These are phyloP conservation scores for Apantesis nais DNA, from an alignment of 2,888 invertebrate genomes.

Conservation along the genomic window DNA sequence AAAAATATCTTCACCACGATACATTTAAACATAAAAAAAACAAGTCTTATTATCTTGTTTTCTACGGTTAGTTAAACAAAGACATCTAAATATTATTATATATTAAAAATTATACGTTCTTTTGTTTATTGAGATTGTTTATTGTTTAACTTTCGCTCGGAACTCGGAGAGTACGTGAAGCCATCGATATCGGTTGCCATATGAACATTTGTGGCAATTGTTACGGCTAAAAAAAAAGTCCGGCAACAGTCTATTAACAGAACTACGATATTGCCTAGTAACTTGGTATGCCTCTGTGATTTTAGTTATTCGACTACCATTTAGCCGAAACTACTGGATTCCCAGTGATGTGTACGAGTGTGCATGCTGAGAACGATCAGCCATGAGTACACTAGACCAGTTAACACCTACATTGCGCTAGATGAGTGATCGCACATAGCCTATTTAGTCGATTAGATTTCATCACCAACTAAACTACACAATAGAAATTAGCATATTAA, in stretches of 20 bases:
- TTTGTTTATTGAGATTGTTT: not conserved
- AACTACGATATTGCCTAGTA: too few relatives aligned
- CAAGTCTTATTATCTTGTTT: conserved; percentile 1
- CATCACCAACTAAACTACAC: not conserved
- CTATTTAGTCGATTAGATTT: not conserved
- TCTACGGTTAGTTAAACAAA: conserved; percentile 14
- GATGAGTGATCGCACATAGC: not conserved
- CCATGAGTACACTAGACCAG: not conserved
- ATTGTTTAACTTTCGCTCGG: not conserved
- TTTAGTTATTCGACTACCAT: too few relatives aligned
- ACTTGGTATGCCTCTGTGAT: too few relatives aligned
- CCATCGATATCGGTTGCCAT: too few relatives aligned
- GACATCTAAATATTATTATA: conserved; percentile 5
- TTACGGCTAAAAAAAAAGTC: too few relatives aligned
- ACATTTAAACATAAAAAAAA: conserved; percentile 1
- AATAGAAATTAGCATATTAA: not conserved
- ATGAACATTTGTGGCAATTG: too few relatives aligned
- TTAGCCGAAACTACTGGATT: too few relatives aligned
- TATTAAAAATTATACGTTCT: not conserved
- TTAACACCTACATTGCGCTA: too few relatives aligned
- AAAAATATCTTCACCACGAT: conserved; percentile 3
- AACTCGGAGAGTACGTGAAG: too few relatives aligned
- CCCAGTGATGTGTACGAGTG: too few relatives aligned
- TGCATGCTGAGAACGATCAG: not conserved
- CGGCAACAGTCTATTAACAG: too few relatives aligned